These are phyloP conservation scores for Drosophila micromelanica DNA, from an alignment of 1,140 invertebrate species.

Conservation along the genomic window DNA sequence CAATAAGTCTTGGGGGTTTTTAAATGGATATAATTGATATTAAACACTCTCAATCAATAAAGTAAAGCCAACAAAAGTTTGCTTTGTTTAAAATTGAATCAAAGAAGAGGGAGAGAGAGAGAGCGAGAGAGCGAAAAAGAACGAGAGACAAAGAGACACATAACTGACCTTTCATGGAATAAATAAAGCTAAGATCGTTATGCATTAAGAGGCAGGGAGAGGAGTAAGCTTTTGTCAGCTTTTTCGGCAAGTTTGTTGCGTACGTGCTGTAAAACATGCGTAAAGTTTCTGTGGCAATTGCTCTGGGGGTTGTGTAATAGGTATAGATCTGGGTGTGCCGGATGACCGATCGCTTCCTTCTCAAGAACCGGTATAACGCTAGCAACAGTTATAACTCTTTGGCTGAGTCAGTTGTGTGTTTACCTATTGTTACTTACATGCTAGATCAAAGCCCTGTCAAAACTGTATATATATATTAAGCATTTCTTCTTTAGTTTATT, in stretches of 20 bases:
- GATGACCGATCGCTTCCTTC: neutral
- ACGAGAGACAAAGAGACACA: neutral
- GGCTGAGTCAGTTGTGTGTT: no score
- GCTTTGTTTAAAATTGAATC: conserved; percentile 37
- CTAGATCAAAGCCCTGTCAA: no score
- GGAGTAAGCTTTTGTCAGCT: neutral
- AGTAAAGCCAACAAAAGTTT: conserved; percentile 7
- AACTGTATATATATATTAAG: neutral
- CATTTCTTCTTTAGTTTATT: neutral
- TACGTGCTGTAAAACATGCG: conserved; percentile 61
- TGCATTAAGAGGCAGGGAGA: conserved; percentile 5
- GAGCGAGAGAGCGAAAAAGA: conserved; percentile 8
- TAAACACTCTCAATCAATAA: conserved; percentile 28
- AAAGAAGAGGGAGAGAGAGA: conserved; percentile 6
- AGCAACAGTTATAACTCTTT: no score
- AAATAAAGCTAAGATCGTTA: conserved; percentile 10
- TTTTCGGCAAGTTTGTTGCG: conserved; percentile 18
- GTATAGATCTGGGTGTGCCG: conserved; percentile 10
- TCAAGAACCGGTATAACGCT: no score
- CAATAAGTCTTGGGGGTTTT: conserved; percentile 8
- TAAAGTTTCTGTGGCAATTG: neutral
- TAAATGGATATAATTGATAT: conserved; percentile 39
- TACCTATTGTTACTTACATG: no score
- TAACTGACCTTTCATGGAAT: conserved; percentile 2
- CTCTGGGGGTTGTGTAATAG: conserved; percentile 9